Percentiles rank a stretch among this genome's conserved stretches.
These are phyloP conservation scores for Gallinago solitaria DNA, from an alignment of 2,797 vertebrate species.

Conservation along the genomic window DNA sequence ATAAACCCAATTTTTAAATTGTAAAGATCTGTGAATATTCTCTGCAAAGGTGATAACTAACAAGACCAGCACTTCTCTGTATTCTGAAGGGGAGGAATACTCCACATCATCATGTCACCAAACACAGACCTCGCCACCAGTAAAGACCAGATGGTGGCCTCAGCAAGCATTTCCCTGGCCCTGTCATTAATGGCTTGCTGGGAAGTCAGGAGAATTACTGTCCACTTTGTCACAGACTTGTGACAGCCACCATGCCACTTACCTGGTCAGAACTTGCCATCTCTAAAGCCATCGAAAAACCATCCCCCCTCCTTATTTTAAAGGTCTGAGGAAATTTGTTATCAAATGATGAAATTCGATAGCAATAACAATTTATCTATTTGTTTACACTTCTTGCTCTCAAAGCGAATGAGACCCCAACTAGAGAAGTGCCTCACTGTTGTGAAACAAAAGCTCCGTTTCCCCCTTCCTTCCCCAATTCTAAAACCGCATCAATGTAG, in stretches of 20 bases:
- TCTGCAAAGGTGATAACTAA: not conserved
- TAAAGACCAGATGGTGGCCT: too few relatives aligned
- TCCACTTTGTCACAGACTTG: not conserved
- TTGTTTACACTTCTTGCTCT: not conserved
- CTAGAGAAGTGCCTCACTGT: not conserved
- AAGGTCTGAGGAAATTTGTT: not conserved
- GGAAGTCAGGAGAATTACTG: not conserved
- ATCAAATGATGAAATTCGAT: not conserved
- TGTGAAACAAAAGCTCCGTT: not conserved
- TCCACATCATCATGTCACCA: fast-evolving
- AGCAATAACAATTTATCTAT: not conserved
- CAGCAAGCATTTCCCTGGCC: not conserved
- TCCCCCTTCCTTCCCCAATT: fast-evolving
- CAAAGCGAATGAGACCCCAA: not conserved
- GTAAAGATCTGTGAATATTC: not conserved
- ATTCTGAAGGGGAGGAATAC: not conserved
- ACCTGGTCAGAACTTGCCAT: not conserved
- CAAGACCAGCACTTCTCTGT: not conserved
- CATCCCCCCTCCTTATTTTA: not conserved
- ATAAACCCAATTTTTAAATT: not conserved
- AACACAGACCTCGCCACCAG: not conserved
- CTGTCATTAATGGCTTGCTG: not conserved
- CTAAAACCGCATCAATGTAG: not conserved
- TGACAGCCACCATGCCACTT: not conserved
- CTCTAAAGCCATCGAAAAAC: not conserved